These are phyloP conservation scores for Ophion costatus DNA, from an alignment of 2,888 invertebrate genomes.

Conservation along the genomic window DNA sequence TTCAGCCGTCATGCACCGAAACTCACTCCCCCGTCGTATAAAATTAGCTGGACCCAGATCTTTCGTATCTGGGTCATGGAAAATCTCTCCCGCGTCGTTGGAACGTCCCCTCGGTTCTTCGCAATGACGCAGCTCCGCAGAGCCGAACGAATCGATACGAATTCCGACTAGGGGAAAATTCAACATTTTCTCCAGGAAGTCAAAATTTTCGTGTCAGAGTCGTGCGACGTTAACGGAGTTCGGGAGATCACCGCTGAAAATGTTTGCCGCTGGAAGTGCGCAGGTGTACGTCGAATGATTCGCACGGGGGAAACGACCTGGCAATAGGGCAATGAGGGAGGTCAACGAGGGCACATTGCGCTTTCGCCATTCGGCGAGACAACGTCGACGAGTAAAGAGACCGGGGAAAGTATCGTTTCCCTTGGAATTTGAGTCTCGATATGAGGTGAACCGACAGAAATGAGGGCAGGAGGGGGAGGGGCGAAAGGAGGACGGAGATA, in stretches of 20 bases:
- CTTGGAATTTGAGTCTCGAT: neutral
- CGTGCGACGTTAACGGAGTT: too few relatives aligned
- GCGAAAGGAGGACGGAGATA: neutral
- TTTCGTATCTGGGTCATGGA: slow-evolving; percentile 78
- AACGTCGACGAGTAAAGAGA: slow-evolving; percentile 45
- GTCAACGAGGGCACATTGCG: slow-evolving; percentile 35
- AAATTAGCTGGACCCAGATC: slow-evolving; percentile 54
- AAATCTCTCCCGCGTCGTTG: slow-evolving; percentile 79
- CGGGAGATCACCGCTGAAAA: slow-evolving; percentile 21
- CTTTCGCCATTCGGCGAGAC: slow-evolving; percentile 38
- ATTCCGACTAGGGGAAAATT: too few relatives aligned
- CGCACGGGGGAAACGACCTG: slow-evolving; percentile 54
- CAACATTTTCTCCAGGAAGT: too few relatives aligned
- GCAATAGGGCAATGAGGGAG: slow-evolving; percentile 19
- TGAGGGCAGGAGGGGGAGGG: slow-evolving; percentile 1
- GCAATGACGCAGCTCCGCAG: neutral
- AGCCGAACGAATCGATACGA: neutral
- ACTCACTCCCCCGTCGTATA: slow-evolving; percentile 1
- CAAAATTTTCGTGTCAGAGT: too few relatives aligned
- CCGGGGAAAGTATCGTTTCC: slow-evolving; percentile 57
- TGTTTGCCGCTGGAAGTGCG: slow-evolving; percentile 45
- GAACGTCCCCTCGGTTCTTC: slow-evolving; percentile 62
- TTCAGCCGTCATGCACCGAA: neutral
- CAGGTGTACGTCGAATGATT: neutral
- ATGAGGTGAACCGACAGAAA: neutral